Base-by-base conservation (phyloP, 2,888 invertebrate species). In the Pegoplata infirma region DNA sequence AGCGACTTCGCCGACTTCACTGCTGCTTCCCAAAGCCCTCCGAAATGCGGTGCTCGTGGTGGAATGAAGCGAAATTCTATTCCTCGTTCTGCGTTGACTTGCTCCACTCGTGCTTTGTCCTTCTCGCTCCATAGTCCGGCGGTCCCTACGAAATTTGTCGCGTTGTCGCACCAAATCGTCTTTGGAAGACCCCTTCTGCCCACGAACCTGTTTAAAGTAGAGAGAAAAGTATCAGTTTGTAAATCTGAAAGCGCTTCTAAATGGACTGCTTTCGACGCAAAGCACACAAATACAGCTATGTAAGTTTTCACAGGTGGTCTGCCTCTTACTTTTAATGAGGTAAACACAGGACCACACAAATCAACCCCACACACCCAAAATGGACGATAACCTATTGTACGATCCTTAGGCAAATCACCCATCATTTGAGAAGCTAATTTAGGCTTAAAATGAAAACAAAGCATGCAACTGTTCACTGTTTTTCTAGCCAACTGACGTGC, bases 261-360 rank as follows among this genome's bases (percentile, higher is more conserved):
- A 25, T 25, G 25, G 4, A 25, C 25, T 25, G 25, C 25, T 25
- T 25, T 25, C 3, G 25, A 25, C 3, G 25, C 25, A 61, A 61
- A 1, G n/a, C n/a, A n/a, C n/a, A 21, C 16, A 8, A 44, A 10
- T 25, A 78, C 77, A n/a, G 72, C 72, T n/a, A 76, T 69, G 21
- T 76, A 76, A n/a, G 61, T 59, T 56, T 80, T 80, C 4, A 28
- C 17, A 10, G 71, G 67, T 51, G 73, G 73, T 19, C 25, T 71
- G 23, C 71, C 61, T 2, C 71, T 47, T 16, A 71, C 68, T 44
- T 36, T 55, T n/a, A 55, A 28, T 5, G 64, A 44, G 3, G 56
- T 56, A 14, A 8, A 44, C 12, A 63, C 46, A 1, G 63, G 72
- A 1, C 72, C 63, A 55, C 63, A 63, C 12, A 72, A 64, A 25